Percentiles rank a stretch among this genome's conserved stretches.
Evolutionary conservation across 2,888 invertebrate species (phyloP).

Genomic region (Sinhomidia bicolor): DNA sequence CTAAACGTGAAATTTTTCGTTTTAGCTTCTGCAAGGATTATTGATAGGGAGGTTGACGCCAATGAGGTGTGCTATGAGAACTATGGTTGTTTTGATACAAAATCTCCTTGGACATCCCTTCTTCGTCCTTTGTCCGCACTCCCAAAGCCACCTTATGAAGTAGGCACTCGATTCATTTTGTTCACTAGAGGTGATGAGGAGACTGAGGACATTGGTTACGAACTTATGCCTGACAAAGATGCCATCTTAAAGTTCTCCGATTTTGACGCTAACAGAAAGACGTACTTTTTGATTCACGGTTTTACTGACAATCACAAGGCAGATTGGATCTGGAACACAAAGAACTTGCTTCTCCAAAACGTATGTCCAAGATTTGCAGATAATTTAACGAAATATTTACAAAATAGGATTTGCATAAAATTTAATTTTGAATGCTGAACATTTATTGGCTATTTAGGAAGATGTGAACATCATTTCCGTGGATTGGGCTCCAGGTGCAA

Average conservation of each 20-base stretch:
- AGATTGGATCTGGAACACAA: slow-evolving; percentile 85
- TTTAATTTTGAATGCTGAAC: no score
- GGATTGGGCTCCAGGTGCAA: slow-evolving; percentile 86
- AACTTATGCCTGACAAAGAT: slow-evolving; percentile 78
- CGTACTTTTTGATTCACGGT: slow-evolving; percentile 86
- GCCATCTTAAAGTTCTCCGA: slow-evolving; percentile 84
- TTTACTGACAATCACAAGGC: slow-evolving; percentile 85
- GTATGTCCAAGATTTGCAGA: slow-evolving; percentile 81
- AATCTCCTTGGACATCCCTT: slow-evolving; percentile 81
- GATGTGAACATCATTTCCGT: slow-evolving; percentile 86
- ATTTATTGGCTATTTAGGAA: slow-evolving; percentile 82
- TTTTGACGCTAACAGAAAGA: slow-evolving; percentile 84
- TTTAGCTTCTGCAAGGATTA: slow-evolving; percentile 53
- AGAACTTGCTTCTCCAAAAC: slow-evolving; percentile 84
- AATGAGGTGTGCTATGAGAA: slow-evolving; percentile 81
- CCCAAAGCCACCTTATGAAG: slow-evolving; percentile 81
- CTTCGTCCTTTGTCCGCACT: slow-evolving; percentile 81
- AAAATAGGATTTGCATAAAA: no score
- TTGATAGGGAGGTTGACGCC: slow-evolving; percentile 9
- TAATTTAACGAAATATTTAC: background rate
- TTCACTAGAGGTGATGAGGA: slow-evolving; percentile 81
- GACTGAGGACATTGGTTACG: slow-evolving; percentile 67
- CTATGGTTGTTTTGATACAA: slow-evolving; percentile 82
- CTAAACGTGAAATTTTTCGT: background rate
- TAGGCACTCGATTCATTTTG: slow-evolving; percentile 81